These are phyloP conservation scores for Zeugodacus cucurbitae DNA, from an alignment of 1,140 invertebrate genomes.

Conservation along the genomic window DNA sequence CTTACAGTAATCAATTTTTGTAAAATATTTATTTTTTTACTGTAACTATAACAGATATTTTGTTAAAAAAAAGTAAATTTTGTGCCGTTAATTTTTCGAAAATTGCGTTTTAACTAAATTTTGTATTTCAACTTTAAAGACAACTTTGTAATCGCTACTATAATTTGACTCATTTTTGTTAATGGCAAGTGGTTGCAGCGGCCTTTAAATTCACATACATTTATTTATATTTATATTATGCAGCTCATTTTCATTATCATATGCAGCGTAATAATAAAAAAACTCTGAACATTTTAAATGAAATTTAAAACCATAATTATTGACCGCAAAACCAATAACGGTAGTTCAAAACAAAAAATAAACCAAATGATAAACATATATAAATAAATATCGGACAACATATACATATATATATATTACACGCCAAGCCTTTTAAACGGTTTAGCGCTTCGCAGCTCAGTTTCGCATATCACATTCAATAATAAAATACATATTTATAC, in stretches of 20 bases:
- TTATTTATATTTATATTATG: not conserved
- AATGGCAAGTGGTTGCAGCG: not conserved
- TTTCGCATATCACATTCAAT: not conserved
- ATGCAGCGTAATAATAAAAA: not conserved
- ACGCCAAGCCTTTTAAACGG: not conserved
- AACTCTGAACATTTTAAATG: not conserved
- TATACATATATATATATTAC: not conserved
- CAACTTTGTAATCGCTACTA: no score
- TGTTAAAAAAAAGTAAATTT: no score
- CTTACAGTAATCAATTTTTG: no score
- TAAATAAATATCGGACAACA: not conserved
- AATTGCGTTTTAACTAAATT: no score
- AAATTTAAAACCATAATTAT: not conserved
- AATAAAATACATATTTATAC: not conserved
- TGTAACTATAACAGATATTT: no score
- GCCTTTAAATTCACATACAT: not conserved
- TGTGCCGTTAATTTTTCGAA: no score
- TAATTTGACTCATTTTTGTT: no score
- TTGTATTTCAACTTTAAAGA: no score
- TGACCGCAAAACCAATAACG: not conserved
- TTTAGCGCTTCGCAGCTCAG: not conserved
- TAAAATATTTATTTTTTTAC: no score
- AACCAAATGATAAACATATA: not conserved
- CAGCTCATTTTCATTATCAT: slow-evolving; percentile 31
- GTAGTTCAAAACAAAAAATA: not conserved